Conservation (phyloP, 2,113 vertebrate genomes). For the Fregata magnificens region DNA sequence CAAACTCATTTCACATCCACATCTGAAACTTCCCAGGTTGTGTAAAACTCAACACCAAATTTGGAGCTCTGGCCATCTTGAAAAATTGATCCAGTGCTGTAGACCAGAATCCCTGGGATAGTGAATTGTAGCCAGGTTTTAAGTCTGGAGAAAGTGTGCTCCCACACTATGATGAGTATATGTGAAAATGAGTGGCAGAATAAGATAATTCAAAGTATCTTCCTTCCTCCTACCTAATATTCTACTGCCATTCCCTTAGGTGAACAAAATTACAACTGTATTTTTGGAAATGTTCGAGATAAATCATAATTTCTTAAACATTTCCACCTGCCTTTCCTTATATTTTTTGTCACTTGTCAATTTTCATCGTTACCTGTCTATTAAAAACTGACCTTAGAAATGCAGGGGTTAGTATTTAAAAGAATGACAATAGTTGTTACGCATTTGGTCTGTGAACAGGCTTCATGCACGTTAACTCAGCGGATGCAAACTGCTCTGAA, state of each 20-base stretch:
- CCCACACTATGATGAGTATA: not conserved
- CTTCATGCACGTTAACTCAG: not conserved
- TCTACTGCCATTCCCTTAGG: not conserved
- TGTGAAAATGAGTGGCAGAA: not conserved
- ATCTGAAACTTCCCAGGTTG: not conserved
- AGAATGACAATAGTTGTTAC: not conserved
- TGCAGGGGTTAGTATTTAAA: not conserved
- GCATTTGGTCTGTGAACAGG: not conserved
- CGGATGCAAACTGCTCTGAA: not conserved
- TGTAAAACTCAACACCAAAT: not conserved
- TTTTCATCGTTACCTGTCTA: not conserved
- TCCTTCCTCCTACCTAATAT: not conserved
- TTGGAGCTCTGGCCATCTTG: not conserved
- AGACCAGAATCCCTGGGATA: not conserved
- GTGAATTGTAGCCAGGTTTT: not conserved
- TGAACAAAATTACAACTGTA: not conserved
- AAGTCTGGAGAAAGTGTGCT: not conserved
- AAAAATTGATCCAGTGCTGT: not conserved
- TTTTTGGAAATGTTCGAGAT: not conserved
- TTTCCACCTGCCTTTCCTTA: not conserved
- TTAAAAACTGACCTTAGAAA: not conserved
- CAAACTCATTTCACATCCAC: not conserved
- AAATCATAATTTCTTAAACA: not conserved
- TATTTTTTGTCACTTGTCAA: not conserved
- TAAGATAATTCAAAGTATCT: not conserved